Base-by-base conservation (phyloP, 2,113 vertebrate species). In the Tetrao urogallus region DNA sequence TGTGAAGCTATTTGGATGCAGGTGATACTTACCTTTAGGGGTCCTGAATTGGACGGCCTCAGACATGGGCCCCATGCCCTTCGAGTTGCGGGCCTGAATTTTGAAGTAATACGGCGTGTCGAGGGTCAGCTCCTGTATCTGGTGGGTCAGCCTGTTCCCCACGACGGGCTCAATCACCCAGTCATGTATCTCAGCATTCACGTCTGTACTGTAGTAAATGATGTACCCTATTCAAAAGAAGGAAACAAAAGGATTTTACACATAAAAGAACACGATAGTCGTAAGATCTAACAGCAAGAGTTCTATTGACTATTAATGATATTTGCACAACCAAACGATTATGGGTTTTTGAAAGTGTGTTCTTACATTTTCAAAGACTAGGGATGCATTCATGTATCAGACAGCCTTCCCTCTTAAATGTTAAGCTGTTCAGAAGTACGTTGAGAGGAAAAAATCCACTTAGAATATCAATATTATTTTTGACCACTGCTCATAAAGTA, bases 111-210 rank as follows among this genome's bases (percentile, higher is more conserved):
- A 99, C 0, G 99, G 98, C 0, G 99, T 99, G 93, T 99, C 99
- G 2, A 99, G 98, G 5, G 99, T 99, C 86, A 99, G 88, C 63
- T 99, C 99, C 79, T 99, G 99, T 89, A 99, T 99, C 98, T 99
- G 99, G 94, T 99, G 99, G 1, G 99, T 99, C 57, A 99, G 97
- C 14, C 99, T 98, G 96, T 99, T 99, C 3, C 99, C 99, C 88
- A 99, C 98, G 9, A 99, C 99, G 0, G 99, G 99, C 58, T 99
- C 99, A 30, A 99, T 99, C 9, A 99, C 99, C 99, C 99, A 99
- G 89, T 99, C 99, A 3, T 99, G 99, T 61, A 99, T 98, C 97
- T 99, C 99, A 0, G 99, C 99, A 5, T 99, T 99, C 58, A 99
- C 99, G 36, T 99, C 99, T 0, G 99, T 99, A 40, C 99, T 99